Base-by-base conservation (phyloP, 2,797 vertebrate species). In the Ctenosaura bakeri region DNA sequence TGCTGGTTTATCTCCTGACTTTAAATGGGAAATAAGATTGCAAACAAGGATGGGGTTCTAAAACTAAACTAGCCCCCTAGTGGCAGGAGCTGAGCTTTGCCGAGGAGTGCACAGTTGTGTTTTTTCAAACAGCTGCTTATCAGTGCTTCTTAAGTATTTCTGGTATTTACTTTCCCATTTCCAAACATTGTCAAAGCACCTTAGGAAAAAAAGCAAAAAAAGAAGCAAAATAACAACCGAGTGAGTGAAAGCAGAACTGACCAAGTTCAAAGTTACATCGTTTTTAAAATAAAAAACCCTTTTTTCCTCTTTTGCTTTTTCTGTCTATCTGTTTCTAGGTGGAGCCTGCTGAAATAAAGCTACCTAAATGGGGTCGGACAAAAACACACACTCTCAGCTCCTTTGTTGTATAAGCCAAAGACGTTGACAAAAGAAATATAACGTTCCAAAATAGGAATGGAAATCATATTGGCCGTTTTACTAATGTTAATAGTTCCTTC, bases 61-160 rank as follows among this genome's bases (percentile, higher is more conserved):
- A 32, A 59, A 10, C 38, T 54, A 90, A 73, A 66, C 80, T 1
- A 29, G 71, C 80, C 52, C 52, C 46, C 29, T 80, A 54, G 71
- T 86, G 66, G 77, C 86, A 52, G 69, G 20, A 85, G 52, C 80
- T 71, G n/a, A 54, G 77, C 9, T 83, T 84, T 66, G 83, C 77
- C 83, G 35, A 22, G 8, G 73, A 38, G 78, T 14, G 10, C 8
- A 26, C 35, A 12, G 1, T 74, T 64, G 1, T 7, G 20, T 6
- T 22, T n/a, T 29, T 13, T 22, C 13, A 2, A 24, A 26, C 22
- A 42, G 35, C 26, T 22, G 2, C 32, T 56, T 24, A 10, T 77
- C 18, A 14, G 1, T 24, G 2, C 1, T 8, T n/a, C 14, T 3
- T n/a, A 35, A n/a, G 62, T 38, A 35, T 69, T 46, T 32, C 42